A percentile compares a stretch with the other conserved stretches of the same genome.
Conservation (phyloP, 1,140 invertebrate species). For the Cotesia glomerata region DNA sequence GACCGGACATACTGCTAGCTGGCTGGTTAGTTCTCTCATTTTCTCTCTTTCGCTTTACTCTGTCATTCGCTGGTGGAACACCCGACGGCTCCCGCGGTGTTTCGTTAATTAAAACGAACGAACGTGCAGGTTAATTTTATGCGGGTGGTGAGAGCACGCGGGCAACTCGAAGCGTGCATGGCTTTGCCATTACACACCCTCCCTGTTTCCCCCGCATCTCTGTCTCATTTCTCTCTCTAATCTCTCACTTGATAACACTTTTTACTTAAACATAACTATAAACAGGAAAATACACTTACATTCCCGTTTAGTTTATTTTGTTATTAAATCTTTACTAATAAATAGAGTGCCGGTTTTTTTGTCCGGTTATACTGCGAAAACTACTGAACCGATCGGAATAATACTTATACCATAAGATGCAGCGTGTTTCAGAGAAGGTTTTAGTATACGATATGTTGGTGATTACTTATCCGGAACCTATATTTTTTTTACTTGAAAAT, state of each 20-base stretch:
- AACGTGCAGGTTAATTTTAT: constrained; percentile 61
- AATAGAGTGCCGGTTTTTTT: too few species aligned
- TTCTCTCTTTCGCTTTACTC: neutral
- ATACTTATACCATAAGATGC: too few species aligned
- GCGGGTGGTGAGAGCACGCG: constrained; percentile 51
- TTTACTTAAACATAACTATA: neutral
- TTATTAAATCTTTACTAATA: too few species aligned
- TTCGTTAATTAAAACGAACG: constrained; percentile 63
- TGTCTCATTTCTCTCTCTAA: neutral
- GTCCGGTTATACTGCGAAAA: too few species aligned
- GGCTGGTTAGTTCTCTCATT: neutral
- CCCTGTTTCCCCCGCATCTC: constrained; percentile 36
- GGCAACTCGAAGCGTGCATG: constrained; percentile 48
- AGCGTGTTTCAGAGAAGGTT: too few species aligned
- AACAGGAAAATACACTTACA: too few species aligned
- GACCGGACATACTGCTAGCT: neutral
- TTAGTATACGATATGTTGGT: too few species aligned
- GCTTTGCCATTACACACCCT: constrained; percentile 59
- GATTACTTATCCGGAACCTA: too few species aligned
- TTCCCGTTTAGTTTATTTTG: neutral
- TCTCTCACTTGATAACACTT: constrained; percentile 1
- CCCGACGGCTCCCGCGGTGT: constrained; percentile 51
- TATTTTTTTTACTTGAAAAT: too few species aligned
- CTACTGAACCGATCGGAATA: too few species aligned
- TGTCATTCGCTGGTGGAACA: neutral